These are phyloP conservation scores for Eulimnadia texana DNA, from an alignment of 1,140 invertebrate genomes.

Conservation along the genomic window DNA sequence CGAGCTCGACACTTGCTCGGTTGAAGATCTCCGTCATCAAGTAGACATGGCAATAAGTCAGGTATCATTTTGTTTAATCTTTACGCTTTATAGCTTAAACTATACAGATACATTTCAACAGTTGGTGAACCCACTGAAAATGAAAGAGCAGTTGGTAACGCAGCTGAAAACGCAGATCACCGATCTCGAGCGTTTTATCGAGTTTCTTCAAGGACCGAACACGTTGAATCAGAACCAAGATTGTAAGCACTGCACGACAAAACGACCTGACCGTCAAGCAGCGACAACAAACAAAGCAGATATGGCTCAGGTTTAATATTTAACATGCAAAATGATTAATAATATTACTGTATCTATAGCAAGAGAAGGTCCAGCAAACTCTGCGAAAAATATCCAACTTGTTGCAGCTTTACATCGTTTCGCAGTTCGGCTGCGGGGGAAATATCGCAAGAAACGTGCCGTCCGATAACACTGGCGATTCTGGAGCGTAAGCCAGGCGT, in stretches of 20 bases:
- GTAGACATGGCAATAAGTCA: slow-evolving; percentile 42
- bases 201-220: slow-evolving; percentile 69
- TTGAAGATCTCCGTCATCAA: slow-evolving; percentile 36
- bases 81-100: background rate
- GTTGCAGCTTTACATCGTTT: slow-evolving; percentile 80
- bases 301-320: too few species aligned
- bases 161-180: slow-evolving; percentile 94
- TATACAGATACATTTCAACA: slow-evolving; percentile 28
- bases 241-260: background rate
- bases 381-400: slow-evolving; percentile 63
- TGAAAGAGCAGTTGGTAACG: slow-evolving; percentile 85
- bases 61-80: slow-evolving; percentile 25
- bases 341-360: too few species aligned
- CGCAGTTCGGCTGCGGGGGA: slow-evolving; percentile 79
- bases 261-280: background rate
- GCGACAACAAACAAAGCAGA: background rate
- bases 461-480: background rate
- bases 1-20: slow-evolving; percentile 34
- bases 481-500: background rate
- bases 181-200: slow-evolving; percentile 93
- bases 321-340: too few species aligned
- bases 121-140: slow-evolving; percentile 84
- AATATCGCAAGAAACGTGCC: slow-evolving; percentile 28
- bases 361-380: slow-evolving; percentile 31
- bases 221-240: background rate